Conservation (phyloP, 2,888 invertebrate genomes). For the Mimumesa dahlbomi region DNA sequence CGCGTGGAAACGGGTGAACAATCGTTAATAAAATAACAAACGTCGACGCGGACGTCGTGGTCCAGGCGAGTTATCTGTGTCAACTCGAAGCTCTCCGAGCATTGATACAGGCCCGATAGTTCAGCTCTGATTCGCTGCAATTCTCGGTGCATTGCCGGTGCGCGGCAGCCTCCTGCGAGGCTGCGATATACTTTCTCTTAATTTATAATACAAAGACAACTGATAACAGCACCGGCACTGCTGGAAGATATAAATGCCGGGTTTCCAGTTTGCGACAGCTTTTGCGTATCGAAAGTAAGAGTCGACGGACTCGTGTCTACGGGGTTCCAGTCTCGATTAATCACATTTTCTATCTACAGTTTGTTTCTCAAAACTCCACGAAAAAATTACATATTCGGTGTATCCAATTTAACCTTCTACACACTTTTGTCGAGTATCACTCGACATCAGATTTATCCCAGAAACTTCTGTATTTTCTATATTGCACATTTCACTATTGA, state of each 20-base stretch:
- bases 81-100: conserved; percentile 65
- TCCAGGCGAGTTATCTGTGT: conserved; percentile 58
- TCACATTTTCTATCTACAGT: too few species aligned
- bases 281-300: conserved; percentile 35
- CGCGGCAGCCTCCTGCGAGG: conserved; percentile 23
- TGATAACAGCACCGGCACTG: conserved; percentile 49
- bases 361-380: too few species aligned
- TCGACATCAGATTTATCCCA: too few species aligned
- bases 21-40: background rate
- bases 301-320: conserved; percentile 14
- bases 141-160: conserved; percentile 30
- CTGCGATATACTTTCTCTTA: conserved; percentile 70
- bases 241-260: conserved; percentile 21
- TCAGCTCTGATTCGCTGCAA: conserved; percentile 73
- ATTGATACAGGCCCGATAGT: conserved; percentile 73
- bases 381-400: too few species aligned
- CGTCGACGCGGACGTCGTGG: conserved; percentile 29
- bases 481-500: too few species aligned
- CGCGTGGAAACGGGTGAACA: conserved; percentile 4
- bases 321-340: too few species aligned
- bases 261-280: conserved; percentile 19
- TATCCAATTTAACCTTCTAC: too few species aligned
- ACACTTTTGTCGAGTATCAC: too few species aligned
- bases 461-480: too few species aligned
- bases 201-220: conserved; percentile 62